phyloP scores from a whole-genome alignment of 2,797 vertebrate species.

The Spheniscus humboldti region DNA sequence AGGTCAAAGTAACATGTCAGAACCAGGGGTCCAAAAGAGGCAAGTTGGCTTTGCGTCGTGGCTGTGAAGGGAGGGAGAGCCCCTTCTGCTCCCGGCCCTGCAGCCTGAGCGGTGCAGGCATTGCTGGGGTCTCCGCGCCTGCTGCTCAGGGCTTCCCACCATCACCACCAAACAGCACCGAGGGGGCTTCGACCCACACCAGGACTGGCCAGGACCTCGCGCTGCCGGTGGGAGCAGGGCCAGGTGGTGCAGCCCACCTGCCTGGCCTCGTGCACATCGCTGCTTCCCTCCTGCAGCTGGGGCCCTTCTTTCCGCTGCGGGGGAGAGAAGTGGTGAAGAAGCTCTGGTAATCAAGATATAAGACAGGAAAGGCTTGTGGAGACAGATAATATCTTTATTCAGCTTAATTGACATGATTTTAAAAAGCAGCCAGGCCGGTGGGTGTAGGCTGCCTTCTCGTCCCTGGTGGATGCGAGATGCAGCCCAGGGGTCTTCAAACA shows the following conservation, averaged over 20 bases:
- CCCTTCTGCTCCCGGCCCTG: not conserved
- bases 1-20: not conserved
- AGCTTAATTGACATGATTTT: not conserved
- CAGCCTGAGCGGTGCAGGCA: rapidly evolving
- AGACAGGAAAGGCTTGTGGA: not conserved
- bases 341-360: not conserved
- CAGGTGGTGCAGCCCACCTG: not conserved
- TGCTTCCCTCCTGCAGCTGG: not conserved
- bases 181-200: not conserved
- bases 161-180: not conserved
- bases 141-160: not conserved
- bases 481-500: not conserved
- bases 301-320: not conserved
- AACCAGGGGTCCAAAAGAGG: not conserved
- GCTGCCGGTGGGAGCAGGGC: not conserved
- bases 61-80: not conserved
- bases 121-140: not conserved
- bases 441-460: not conserved
- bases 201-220: rapidly evolving
- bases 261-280: rapidly evolving
- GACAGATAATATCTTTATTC: not conserved
- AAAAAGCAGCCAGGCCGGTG: not conserved
- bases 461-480: not conserved
- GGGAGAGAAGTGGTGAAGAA: not conserved
- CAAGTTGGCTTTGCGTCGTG: not conserved